Conservation (phyloP, 2,113 vertebrate genomes). For the Centropus unirufus region DNA sequence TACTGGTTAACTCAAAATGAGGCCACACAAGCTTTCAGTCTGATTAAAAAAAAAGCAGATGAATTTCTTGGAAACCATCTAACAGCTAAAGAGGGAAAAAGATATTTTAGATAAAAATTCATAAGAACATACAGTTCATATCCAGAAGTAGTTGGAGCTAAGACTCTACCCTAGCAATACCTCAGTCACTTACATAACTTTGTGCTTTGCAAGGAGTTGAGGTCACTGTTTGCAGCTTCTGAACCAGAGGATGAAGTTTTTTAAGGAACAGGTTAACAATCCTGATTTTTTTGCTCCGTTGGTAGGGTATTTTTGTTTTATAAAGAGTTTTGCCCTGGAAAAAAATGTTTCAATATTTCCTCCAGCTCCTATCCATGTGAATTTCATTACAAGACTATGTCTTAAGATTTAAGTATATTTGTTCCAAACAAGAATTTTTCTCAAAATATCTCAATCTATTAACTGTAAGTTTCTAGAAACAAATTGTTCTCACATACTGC, state of each 20-base stretch:
- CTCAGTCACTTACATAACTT: background rate
- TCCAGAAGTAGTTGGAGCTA: background rate
- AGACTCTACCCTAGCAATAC: background rate
- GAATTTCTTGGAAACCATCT: background rate
- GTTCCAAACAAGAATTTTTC: background rate
- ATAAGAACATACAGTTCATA: background rate
- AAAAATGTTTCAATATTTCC: background rate
- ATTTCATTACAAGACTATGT: background rate
- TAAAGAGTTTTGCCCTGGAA: background rate
- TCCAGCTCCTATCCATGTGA: background rate
- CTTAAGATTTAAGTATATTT: background rate
- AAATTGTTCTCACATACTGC: background rate
- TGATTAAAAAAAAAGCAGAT: background rate
- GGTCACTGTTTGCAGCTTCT: background rate
- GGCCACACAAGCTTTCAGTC: background rate
- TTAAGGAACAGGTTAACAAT: background rate
- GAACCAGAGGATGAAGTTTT: background rate
- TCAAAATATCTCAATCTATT: background rate
- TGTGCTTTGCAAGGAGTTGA: background rate
- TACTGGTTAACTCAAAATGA: background rate
- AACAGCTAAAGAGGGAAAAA: background rate
- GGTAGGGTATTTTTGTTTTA: too few relatives aligned
- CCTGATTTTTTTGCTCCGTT: too few relatives aligned
- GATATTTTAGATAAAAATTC: background rate
- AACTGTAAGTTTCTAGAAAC: background rate